phyloP scores from a whole-genome alignment of 1,140 invertebrate genomes.

The Drosophila saltans region DNA sequence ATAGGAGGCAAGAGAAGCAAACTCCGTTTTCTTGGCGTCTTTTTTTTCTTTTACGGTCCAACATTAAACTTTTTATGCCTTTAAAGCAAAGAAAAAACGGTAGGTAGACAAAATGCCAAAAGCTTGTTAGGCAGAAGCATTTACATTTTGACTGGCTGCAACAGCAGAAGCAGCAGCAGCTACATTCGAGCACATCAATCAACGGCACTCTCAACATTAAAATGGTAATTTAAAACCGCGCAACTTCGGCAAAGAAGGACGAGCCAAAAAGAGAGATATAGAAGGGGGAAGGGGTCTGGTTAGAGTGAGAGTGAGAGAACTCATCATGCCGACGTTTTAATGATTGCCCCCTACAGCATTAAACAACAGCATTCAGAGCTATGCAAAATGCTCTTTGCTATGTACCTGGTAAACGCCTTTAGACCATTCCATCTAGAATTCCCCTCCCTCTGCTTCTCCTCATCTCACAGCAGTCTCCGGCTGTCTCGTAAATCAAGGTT shows the following conservation, averaged over 20 bases:
- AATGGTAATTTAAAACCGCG: constrained; percentile 80
- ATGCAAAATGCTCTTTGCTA: constrained; percentile 50
- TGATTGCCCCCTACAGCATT: constrained; percentile 62
- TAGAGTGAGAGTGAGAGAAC: constrained; percentile 40
- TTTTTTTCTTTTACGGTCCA: constrained; percentile 16
- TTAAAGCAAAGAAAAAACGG: constrained; percentile 42
- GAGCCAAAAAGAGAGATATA: neutral
- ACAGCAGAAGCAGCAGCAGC: constrained; percentile 27
- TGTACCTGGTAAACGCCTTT: constrained; percentile 33
- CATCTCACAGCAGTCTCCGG: neutral
- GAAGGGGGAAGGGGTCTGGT: neutral
- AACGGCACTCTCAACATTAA: constrained; percentile 73
- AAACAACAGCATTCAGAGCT: constrained; percentile 19
- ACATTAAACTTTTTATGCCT: constrained; percentile 50
- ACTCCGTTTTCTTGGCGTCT: constrained; percentile 25
- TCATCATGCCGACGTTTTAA: constrained; percentile 79
- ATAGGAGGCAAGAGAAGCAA: constrained; percentile 52
- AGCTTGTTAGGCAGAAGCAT: constrained; percentile 75
- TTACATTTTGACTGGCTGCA: constrained; percentile 69
- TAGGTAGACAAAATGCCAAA: constrained; percentile 70
- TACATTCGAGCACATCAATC: constrained; percentile 69
- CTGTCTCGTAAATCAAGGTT: constrained; percentile 73
- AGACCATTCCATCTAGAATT: constrained; percentile 11
- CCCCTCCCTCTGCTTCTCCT: constrained; percentile 4
- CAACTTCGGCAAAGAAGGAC: constrained; percentile 17